Conservation (phyloP, 1,140 invertebrate genomes). For the Zaprionus davidi region DNA sequence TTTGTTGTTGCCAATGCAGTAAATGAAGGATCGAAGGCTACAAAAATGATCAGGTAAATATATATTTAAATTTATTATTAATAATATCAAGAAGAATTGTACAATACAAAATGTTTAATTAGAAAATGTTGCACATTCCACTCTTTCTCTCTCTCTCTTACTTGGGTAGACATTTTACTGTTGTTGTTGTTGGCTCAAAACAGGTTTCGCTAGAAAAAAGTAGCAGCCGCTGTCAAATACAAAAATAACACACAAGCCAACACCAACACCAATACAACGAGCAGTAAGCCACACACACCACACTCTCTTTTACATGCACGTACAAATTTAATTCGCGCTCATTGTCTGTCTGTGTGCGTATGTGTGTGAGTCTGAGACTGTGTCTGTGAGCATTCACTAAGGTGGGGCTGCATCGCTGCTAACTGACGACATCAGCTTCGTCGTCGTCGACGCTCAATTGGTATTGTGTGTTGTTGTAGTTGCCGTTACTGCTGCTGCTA, state of each 20-base stretch:
- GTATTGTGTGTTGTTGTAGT: slow-evolving; percentile 28
- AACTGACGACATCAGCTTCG: slow-evolving; percentile 37
- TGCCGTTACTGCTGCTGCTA: slow-evolving; percentile 19
- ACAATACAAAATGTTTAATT: slow-evolving; percentile 15
- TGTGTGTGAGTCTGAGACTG: slow-evolving; percentile 8
- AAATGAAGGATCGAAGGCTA: background rate
- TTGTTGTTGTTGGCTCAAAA: slow-evolving; percentile 57
- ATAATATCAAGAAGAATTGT: slow-evolving; percentile 21
- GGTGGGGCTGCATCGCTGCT: slow-evolving; percentile 57
- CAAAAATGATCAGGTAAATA: slow-evolving; percentile 15
- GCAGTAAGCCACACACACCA: slow-evolving; percentile 17
- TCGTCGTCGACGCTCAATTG: slow-evolving; percentile 22
- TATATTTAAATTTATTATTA: background rate
- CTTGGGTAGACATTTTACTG: slow-evolving; percentile 48
- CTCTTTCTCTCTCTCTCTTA: slow-evolving; percentile 19
- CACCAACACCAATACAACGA: slow-evolving; percentile 11
- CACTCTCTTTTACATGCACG: slow-evolving; percentile 16
- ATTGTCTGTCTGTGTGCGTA: slow-evolving; percentile 47
- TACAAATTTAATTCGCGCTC: slow-evolving; percentile 66
- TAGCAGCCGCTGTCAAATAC: slow-evolving; percentile 61
- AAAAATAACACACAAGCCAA: slow-evolving; percentile 40
- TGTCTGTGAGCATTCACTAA: slow-evolving; percentile 45
- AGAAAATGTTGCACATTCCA: slow-evolving; percentile 34
- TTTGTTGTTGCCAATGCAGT: background rate
- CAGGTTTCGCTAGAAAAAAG: slow-evolving; percentile 68